Percentiles rank a stretch among this genome's conserved stretches.
Conservation (phyloP, 2,888 invertebrate genomes). For the Protonemura montana region DNA sequence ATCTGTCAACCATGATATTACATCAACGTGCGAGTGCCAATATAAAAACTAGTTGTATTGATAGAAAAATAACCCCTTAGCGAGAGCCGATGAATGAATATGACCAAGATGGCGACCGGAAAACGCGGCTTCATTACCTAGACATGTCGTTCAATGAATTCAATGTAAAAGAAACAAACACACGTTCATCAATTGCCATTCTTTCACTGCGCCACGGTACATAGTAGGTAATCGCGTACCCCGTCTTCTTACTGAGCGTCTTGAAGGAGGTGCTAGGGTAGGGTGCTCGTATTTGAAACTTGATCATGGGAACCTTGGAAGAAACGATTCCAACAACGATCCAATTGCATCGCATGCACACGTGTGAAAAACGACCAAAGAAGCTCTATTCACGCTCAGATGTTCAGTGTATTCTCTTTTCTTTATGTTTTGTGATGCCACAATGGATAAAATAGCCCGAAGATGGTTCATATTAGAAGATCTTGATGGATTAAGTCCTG, state of each 20-base stretch:
- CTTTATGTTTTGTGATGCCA: background rate
- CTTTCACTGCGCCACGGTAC: background rate
- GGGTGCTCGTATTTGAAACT: conserved; percentile 30
- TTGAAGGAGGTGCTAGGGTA: background rate
- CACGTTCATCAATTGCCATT: background rate
- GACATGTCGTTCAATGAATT: background rate
- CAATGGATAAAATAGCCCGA: background rate
- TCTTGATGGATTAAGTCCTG: no score
- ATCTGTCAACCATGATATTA: background rate
- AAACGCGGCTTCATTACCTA: conserved; percentile 30
- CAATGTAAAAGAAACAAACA: background rate
- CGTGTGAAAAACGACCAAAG: conserved; percentile 10
- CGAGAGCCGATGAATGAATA: background rate
- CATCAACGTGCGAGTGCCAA: no score
- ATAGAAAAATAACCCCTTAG: background rate
- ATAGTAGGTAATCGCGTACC: background rate
- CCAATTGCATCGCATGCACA: background rate
- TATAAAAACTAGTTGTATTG: no score
- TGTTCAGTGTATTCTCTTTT: background rate
- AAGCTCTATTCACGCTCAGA: background rate
- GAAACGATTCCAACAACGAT: background rate
- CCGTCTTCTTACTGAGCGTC: background rate
- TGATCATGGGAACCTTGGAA: conserved; percentile 38
- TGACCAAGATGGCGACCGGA: conserved; percentile 23
- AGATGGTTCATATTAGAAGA: no score